Evolutionary conservation across 1,140 invertebrate genomes (phyloP).

Genomic region (Euwallacea fornicatus): DNA sequence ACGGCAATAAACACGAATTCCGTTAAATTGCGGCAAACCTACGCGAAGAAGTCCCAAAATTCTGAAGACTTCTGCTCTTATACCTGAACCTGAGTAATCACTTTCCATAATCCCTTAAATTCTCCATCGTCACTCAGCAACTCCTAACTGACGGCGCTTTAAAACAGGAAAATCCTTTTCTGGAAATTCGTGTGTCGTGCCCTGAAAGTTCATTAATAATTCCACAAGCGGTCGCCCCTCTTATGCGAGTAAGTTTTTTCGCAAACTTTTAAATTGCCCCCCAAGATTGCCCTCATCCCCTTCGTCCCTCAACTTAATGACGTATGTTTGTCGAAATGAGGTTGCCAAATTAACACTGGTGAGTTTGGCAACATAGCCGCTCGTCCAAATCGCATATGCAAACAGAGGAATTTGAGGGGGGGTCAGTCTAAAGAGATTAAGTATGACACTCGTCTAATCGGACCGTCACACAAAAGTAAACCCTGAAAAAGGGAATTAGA

Average conservation of each 20-base stretch:
- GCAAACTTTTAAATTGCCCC: conserved; percentile 27
- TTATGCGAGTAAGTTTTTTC: conserved; percentile 21
- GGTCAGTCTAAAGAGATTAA: conserved; percentile 36
- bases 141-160: not conserved
- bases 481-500: conserved; percentile 34
- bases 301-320: not conserved
- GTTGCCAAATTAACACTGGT: not conserved
- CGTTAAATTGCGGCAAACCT: too few species aligned
- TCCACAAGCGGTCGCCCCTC: conserved; percentile 3
- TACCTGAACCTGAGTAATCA: conserved; percentile 7
- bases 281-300: conserved; percentile 16
- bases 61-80: not conserved
- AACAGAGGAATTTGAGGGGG: conserved; percentile 17
- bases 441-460: conserved; percentile 35
- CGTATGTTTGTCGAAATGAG: not conserved
- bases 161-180: conserved; percentile 35
- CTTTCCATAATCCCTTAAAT: conserved; percentile 10
- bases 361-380: conserved; percentile 1
- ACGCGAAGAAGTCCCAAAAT: not conserved
- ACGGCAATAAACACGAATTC: too few species aligned
- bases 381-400: conserved; percentile 24
- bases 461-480: conserved; percentile 34
- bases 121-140: conserved; percentile 8
- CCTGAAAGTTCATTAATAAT: conserved; percentile 29
- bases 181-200: conserved; percentile 17